Percentiles rank a stretch among this genome's conserved stretches.
These are phyloP conservation scores for Cristatella mucedo DNA, from an alignment of 2,888 invertebrate species.

Conservation along the genomic window DNA sequence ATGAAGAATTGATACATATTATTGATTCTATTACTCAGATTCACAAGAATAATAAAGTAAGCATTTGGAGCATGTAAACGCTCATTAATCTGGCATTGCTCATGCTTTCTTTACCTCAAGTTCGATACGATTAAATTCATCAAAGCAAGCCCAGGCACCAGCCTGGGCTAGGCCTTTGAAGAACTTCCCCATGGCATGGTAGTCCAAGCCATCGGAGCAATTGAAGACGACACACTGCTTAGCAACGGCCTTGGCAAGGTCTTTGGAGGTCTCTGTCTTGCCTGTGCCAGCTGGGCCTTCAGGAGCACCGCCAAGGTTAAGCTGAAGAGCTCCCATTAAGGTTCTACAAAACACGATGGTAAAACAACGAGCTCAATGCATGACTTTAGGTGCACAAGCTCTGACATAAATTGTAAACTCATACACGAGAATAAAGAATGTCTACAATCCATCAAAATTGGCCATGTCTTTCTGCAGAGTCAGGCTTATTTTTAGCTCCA, in stretches of 20 bases:
- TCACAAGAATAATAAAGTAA: too few relatives aligned
- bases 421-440: too few relatives aligned
- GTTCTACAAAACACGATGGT: constrained; percentile 22
- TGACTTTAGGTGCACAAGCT: too few relatives aligned
- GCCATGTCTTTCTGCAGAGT: too few relatives aligned
- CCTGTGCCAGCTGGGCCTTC: constrained; percentile 39
- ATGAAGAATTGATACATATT: too few relatives aligned
- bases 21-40: too few relatives aligned
- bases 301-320: constrained; percentile 37
- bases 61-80: too few relatives aligned
- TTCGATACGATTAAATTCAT: constrained; percentile 39
- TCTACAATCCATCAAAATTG: too few relatives aligned
- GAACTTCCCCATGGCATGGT: constrained; percentile 40
- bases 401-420: too few relatives aligned
- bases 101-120: constrained; percentile 33
- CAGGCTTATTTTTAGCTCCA: too few relatives aligned
- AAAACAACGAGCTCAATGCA: too few relatives aligned
- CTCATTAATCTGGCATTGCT: too few relatives aligned
- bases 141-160: constrained; percentile 39
- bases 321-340: constrained; percentile 34
- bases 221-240: constrained; percentile 40
- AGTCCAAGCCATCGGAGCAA: constrained; percentile 38
- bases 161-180: constrained; percentile 38
- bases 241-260: constrained; percentile 37
- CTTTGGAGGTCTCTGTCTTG: constrained; percentile 38